Evolutionary conservation across 2,797 vertebrate genomes (phyloP).

Genomic region (Geotrypetes seraphini): DNA sequence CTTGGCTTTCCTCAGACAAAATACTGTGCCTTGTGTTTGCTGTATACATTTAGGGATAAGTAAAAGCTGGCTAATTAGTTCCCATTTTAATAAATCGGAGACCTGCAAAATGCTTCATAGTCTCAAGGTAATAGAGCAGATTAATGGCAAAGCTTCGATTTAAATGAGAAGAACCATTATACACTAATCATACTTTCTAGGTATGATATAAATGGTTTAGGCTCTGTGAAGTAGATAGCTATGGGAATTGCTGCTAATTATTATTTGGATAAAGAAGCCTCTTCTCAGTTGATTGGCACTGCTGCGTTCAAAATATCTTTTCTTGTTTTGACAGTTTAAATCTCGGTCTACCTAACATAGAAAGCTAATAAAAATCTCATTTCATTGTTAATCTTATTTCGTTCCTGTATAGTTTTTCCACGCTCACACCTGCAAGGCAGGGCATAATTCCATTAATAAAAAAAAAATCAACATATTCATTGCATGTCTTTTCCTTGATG

Average conservation of each 20-base stretch:
- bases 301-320: conserved; percentile 28
- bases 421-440: conserved; percentile 83
- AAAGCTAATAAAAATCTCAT: conserved; percentile 57
- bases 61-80: too few species aligned
- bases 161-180: not conserved
- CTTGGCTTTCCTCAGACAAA: too few species aligned
- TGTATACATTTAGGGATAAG: too few species aligned
- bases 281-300: conserved; percentile 29
- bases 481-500: conserved; percentile 81
- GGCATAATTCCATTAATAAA: conserved; percentile 93
- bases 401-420: conserved; percentile 43
- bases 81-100: not conserved
- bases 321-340: conserved; percentile 57
- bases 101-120: not conserved
- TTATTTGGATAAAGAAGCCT: conserved; percentile 17
- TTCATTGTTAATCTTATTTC: conserved; percentile 67
- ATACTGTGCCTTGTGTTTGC: too few species aligned
- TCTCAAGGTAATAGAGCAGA: not conserved
- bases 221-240: not conserved
- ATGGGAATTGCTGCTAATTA: conserved; percentile 15
- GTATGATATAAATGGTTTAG: conserved; percentile 2
- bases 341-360: conserved; percentile 46
- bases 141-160: not conserved
- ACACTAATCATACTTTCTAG: conserved; percentile 7
- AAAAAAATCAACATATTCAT: conserved; percentile 93